phyloP scores from a whole-genome alignment of 2,888 invertebrate species.

The Drosophila stalkeri region DNA sequence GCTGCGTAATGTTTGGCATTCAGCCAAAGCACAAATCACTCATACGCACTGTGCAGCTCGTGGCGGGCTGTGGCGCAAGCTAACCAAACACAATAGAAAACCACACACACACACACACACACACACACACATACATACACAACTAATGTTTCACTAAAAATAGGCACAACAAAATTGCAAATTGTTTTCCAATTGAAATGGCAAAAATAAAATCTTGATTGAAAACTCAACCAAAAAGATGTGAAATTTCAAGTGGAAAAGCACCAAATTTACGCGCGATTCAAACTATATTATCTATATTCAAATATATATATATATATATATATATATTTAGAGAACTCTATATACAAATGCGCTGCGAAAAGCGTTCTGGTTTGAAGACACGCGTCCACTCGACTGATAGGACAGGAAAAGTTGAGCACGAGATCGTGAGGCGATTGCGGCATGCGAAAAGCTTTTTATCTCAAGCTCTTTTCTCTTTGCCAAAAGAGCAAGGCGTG shows the following conservation, averaged over 20 bases:
- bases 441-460: slow-evolving; percentile 49
- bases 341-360: slow-evolving; percentile 30
- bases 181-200: slow-evolving; percentile 50
- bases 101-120: slow-evolving; percentile 16
- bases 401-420: slow-evolving; percentile 60
- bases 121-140: slow-evolving; percentile 17
- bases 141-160: slow-evolving; percentile 43
- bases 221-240: slow-evolving; percentile 23
- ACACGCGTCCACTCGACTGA: slow-evolving; percentile 63
- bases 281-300: neutral
- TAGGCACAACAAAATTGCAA: slow-evolving; percentile 43
- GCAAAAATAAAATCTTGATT: slow-evolving; percentile 44
- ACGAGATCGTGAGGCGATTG: slow-evolving; percentile 35
- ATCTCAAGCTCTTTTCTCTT: slow-evolving; percentile 45
- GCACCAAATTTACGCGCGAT: slow-evolving; percentile 47
- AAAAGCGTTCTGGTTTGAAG: slow-evolving; percentile 48
- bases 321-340: no score
- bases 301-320: neutral
- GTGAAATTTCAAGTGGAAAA: slow-evolving; percentile 41
- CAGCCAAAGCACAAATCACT: slow-evolving; percentile 73
- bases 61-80: slow-evolving; percentile 61
- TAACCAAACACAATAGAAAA: slow-evolving; percentile 66
- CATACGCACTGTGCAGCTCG: slow-evolving; percentile 65
- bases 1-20: slow-evolving; percentile 79
- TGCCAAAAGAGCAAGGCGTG: slow-evolving; percentile 28